Evolutionary conservation across 2,113 vertebrate genomes (phyloP).

Genomic region (Glareola pratincola): DNA sequence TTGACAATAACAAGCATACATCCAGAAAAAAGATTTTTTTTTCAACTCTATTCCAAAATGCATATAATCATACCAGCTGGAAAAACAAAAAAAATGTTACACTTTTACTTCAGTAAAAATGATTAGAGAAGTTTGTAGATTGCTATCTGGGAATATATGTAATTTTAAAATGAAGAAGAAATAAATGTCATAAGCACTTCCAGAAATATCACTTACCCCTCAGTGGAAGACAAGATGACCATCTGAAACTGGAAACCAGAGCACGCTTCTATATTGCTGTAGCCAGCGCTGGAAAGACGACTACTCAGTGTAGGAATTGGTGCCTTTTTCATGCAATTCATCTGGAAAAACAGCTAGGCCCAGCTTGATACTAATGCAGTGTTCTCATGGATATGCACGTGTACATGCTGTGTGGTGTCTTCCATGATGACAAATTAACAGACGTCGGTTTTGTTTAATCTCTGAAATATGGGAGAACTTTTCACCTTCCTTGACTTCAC

Average conservation of each 20-base stretch:
- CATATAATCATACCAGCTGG: not conserved
- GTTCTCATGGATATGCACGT: not conserved
- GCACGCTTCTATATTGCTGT: not conserved
- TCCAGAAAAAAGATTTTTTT: not conserved
- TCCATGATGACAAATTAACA: not conserved
- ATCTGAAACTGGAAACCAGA: not conserved
- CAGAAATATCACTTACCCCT: not conserved
- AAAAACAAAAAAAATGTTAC: not conserved
- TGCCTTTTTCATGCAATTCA: not conserved
- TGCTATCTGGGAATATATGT: not conserved
- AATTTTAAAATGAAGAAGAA: not conserved
- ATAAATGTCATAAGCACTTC: not conserved
- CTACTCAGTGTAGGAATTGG: not conserved
- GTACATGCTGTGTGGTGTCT: not conserved
- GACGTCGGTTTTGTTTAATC: not conserved
- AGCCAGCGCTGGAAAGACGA: not conserved
- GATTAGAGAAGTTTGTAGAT: not conserved
- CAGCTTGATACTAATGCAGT: not conserved
- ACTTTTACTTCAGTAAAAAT: not conserved
- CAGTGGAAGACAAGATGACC: not conserved
- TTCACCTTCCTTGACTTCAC: not conserved
- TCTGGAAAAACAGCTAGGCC: not conserved
- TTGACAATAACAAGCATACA: not conserved
- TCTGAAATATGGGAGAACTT: not conserved
- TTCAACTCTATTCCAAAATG: not conserved